Conservation (phyloP, 2,888 invertebrate species). For the Micoletzkya japonica region DNA sequence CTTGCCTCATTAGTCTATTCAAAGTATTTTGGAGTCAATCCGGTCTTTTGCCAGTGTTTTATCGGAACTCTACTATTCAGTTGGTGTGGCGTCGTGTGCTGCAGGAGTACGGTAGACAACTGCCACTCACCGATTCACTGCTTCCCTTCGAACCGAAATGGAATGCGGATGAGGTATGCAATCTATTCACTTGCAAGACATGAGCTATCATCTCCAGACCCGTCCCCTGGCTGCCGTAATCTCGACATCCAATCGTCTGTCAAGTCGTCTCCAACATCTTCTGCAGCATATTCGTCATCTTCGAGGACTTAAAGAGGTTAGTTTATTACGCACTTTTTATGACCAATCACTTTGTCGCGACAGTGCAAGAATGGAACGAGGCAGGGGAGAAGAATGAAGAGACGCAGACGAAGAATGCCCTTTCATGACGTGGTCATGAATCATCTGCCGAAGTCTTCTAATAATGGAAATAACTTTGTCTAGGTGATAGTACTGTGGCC, state of each 20-base stretch:
- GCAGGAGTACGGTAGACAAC: too few relatives aligned
- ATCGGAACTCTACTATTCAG: too few relatives aligned
- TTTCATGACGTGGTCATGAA: background rate
- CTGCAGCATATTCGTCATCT: constrained; percentile 1
- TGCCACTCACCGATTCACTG: constrained; percentile 13
- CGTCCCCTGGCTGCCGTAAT: constrained; percentile 15
- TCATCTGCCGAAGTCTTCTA: background rate
- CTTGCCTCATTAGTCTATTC: background rate
- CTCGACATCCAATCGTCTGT: background rate
- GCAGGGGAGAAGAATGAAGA: too few relatives aligned
- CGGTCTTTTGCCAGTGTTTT: too few relatives aligned
- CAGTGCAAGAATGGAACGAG: too few relatives aligned
- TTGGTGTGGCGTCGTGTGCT: constrained; percentile 5
- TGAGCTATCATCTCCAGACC: background rate
- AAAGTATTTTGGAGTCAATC: too few relatives aligned
- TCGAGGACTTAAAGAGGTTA: constrained; percentile 10
- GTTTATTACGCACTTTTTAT: too few relatives aligned
- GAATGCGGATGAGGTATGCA: background rate
- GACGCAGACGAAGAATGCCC: background rate
- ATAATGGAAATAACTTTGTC: background rate
- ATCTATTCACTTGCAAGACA: too few relatives aligned
- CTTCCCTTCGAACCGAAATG: constrained; percentile 10
- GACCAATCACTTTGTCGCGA: too few relatives aligned
- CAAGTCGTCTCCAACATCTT: constrained; percentile 10
- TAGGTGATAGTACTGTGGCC: constrained; percentile 34